phyloP scores from a whole-genome alignment of 2,888 invertebrate genomes.

The Eudemis profundana region DNA sequence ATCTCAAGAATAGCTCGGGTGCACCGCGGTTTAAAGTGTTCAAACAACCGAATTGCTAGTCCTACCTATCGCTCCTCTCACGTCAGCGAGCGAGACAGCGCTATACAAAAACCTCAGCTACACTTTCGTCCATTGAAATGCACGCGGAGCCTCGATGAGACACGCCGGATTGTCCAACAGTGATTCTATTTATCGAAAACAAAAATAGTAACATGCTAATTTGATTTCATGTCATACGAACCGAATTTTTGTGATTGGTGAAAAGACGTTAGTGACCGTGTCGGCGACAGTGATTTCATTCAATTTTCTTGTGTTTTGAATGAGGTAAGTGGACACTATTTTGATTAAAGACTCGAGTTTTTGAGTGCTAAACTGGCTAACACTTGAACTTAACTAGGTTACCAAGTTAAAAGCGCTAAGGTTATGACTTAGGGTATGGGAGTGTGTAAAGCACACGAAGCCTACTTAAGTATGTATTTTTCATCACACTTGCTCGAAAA shows the following conservation, averaged over 20 bases:
- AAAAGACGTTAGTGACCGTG: constrained; percentile 29
- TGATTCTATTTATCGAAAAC: constrained; percentile 68
- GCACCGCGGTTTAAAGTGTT: constrained; percentile 74
- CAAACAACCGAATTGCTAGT: constrained; percentile 68
- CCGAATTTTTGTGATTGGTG: constrained; percentile 59
- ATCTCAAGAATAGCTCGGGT: constrained; percentile 54
- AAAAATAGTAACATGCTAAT: constrained; percentile 67
- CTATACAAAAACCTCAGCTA: constrained; percentile 84
- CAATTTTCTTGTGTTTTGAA: constrained; percentile 12
- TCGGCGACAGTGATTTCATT: constrained; percentile 22
- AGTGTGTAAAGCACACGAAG: too few species aligned
- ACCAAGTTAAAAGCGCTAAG: not conserved
- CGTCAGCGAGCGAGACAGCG: constrained; percentile 70
- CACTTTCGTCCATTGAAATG: constrained; percentile 84
- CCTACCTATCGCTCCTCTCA: constrained; percentile 56
- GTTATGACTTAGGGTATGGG: not conserved
- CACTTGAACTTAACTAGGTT: too few species aligned
- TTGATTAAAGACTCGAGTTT: constrained; percentile 13
- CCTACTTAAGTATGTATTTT: too few species aligned
- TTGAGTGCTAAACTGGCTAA: constrained; percentile 14
- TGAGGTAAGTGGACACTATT: constrained; percentile 35
- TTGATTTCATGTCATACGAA: constrained; percentile 60
- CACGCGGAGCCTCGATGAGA: constrained; percentile 80
- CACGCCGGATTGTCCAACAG: constrained; percentile 69
- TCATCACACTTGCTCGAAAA: too few species aligned